Evolutionary conservation across 2,113 vertebrate genomes (phyloP).

Genomic region (Istiophorus platypterus): DNA sequence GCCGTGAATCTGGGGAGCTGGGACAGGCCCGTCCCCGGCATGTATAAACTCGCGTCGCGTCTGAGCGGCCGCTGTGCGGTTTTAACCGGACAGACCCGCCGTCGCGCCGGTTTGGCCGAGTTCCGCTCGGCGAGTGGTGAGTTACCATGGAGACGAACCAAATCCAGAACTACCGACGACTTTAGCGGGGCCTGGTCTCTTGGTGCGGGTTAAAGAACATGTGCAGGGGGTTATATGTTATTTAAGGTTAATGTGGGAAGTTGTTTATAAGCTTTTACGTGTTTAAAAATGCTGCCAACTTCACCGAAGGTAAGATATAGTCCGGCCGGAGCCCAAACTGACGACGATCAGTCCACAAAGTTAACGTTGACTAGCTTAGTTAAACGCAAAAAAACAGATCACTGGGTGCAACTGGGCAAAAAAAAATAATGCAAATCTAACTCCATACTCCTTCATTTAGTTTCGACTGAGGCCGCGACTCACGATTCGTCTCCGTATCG

Average conservation of each 20-base stretch:
- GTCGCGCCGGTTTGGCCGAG: conserved; percentile 25
- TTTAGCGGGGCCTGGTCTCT: neutral
- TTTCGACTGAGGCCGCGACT: no score
- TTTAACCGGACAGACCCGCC: conserved; percentile 10
- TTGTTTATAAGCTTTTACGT: neutral
- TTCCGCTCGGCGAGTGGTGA: conserved; percentile 78
- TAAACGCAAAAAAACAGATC: neutral
- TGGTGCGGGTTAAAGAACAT: neutral
- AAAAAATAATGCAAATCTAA: no score
- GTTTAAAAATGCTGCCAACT: neutral
- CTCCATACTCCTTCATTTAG: no score
- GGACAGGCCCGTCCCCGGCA: conserved; percentile 48
- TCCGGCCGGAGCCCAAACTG: no score
- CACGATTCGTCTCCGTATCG: no score
- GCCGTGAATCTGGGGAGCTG: neutral
- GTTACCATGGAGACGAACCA: conserved; percentile 56
- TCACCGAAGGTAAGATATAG: neutral
- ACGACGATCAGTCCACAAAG: neutral
- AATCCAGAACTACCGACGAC: neutral
- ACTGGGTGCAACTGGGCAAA: no score
- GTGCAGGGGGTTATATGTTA: neutral
- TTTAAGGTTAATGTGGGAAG: neutral
- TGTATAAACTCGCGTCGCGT: conserved; percentile 56
- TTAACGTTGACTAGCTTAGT: neutral
- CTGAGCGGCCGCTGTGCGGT: conserved; percentile 23